Conservation (phyloP, 2,797 vertebrate genomes). For the Paedocypris micromegethes region DNA sequence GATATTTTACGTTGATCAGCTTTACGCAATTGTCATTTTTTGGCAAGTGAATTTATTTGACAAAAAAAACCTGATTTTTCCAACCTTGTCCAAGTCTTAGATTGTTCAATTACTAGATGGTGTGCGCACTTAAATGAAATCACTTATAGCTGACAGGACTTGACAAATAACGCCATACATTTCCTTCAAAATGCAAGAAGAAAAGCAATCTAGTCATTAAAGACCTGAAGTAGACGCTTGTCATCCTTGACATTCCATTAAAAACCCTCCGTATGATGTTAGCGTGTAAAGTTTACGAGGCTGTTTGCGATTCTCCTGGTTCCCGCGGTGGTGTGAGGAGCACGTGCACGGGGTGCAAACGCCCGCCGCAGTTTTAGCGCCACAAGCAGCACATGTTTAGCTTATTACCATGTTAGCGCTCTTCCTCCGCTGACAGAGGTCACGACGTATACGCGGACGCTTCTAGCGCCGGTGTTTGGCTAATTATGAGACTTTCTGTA, state of each 20-base stretch:
- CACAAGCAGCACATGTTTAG: neutral
- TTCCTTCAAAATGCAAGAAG: neutral
- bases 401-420: constrained; percentile 2
- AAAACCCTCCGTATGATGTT: constrained; percentile 43
- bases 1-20: too few species aligned
- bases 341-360: constrained; percentile 47
- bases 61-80: too few species aligned
- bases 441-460: neutral
- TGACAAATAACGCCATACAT: constrained; percentile 10
- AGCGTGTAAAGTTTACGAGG: constrained; percentile 49
- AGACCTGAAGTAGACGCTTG: neutral
- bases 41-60: too few species aligned
- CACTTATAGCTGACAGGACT: neutral
- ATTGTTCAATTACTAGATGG: neutral
- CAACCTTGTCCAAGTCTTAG: too few species aligned
- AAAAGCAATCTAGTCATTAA: constrained; percentile 20
- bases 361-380: constrained; percentile 36
- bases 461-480: neutral
- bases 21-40: too few species aligned
- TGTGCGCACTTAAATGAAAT: constrained; percentile 5
- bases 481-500: constrained; percentile 3
- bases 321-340: constrained; percentile 34
- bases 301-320: constrained; percentile 39
- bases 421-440: constrained; percentile 1
- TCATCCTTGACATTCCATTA: constrained; percentile 27